phyloP scores from a whole-genome alignment of 1,140 invertebrate species.

The Drosophila jambulina region DNA sequence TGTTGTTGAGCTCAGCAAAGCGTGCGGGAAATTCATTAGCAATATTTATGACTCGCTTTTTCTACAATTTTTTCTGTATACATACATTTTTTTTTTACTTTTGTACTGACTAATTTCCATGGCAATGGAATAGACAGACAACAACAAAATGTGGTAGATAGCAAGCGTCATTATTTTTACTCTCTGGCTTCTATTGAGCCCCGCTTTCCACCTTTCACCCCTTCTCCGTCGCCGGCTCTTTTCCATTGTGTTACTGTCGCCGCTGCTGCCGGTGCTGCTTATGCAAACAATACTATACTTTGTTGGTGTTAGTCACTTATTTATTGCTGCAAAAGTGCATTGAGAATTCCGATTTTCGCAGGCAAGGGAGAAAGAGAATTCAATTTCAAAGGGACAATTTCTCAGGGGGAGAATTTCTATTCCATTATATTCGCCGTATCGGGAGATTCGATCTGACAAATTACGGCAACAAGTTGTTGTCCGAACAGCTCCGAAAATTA shows the following conservation, averaged over 20 bases:
- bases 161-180: constrained; percentile 64
- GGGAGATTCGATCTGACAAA: constrained; percentile 20
- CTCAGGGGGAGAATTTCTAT: constrained; percentile 21
- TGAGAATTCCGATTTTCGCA: constrained; percentile 33
- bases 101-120: constrained; percentile 74
- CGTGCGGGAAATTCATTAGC: constrained; percentile 83
- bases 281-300: constrained; percentile 36
- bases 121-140: constrained; percentile 47
- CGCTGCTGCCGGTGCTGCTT: constrained; percentile 18
- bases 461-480: constrained; percentile 33
- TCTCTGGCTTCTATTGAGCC: constrained; percentile 36
- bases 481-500: constrained; percentile 12
- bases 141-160: constrained; percentile 43
- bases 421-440: constrained; percentile 24
- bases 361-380: constrained; percentile 3
- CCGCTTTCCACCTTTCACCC: constrained; percentile 5
- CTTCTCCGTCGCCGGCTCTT: not conserved
- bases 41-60: constrained; percentile 75
- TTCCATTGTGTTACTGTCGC: constrained; percentile 30
- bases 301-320: constrained; percentile 40
- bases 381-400: constrained; percentile 21
- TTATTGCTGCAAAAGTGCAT: constrained; percentile 46
- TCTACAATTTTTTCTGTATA: constrained; percentile 34
- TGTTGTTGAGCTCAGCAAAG: constrained; percentile 71
- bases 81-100: constrained; percentile 32